A percentile compares a stretch with the other conserved stretches of the same genome.
Conservation (phyloP, 2,113 vertebrate genomes). For the Cyphomyrus plagiostoma region DNA sequence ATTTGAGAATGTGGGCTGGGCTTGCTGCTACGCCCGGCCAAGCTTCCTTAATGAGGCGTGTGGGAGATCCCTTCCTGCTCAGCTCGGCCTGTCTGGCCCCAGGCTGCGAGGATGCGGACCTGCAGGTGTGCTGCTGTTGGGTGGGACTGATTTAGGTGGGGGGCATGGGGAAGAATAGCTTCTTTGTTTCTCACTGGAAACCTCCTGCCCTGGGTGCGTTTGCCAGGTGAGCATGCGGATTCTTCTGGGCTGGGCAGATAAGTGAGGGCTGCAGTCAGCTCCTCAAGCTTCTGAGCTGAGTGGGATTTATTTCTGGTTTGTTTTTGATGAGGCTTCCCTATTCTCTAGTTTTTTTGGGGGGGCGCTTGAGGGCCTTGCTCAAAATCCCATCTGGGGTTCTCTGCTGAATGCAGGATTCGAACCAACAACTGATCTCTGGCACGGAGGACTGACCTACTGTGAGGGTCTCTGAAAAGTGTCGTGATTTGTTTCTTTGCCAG, state of each 20-base stretch:
- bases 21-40: background rate
- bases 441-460: background rate
- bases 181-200: conserved; percentile 9
- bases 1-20: background rate
- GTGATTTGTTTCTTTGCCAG: background rate
- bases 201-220: background rate
- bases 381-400: background rate
- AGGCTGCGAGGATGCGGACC: conserved; percentile 10
- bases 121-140: conserved; percentile 30
- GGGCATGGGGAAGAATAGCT: background rate
- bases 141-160: background rate
- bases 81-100: conserved; percentile 19
- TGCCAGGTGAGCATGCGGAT: background rate
- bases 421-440: background rate
- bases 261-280: background rate
- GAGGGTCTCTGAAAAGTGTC: background rate
- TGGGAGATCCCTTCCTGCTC: conserved; percentile 9
- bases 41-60: background rate
- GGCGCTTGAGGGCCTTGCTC: background rate
- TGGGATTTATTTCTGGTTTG: background rate
- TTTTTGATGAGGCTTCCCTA: background rate
- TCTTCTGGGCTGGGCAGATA: background rate
- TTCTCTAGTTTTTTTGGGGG: background rate
- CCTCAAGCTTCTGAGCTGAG: background rate
- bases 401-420: background rate